phyloP scores from a whole-genome alignment of 2,113 vertebrate species.

The Oxyura jamaicensis region DNA sequence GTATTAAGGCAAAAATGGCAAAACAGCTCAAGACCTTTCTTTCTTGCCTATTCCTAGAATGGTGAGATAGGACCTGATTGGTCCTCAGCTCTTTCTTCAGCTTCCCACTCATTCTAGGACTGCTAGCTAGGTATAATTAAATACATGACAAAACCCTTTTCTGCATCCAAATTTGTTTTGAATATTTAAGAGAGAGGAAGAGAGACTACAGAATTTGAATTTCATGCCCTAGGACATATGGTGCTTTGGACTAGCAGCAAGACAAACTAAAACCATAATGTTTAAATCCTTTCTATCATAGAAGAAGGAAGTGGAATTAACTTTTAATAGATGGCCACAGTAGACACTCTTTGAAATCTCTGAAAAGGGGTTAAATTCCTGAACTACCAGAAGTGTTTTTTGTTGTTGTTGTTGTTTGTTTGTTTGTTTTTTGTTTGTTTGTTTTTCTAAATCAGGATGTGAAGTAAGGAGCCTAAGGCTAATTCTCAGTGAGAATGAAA shows the following conservation, averaged over 20 bases:
- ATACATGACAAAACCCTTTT: background rate
- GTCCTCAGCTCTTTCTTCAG: background rate
- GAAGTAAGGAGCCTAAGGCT: background rate
- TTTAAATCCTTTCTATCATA: background rate
- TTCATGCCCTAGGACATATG: rapidly evolving
- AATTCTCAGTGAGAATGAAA: background rate
- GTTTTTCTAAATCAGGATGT: background rate
- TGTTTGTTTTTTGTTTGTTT: no score
- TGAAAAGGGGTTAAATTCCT: background rate
- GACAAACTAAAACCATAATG: background rate
- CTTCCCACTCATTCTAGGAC: background rate
- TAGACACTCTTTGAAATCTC: background rate
- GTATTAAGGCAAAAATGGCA: background rate
- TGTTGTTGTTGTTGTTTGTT: background rate
- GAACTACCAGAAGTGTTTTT: background rate
- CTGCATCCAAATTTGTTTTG: background rate
- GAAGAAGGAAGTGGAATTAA: background rate
- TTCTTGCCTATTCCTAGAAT: background rate
- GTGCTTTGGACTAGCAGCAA: background rate
- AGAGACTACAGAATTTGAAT: background rate
- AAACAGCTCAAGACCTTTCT: background rate
- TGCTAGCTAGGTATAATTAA: background rate
- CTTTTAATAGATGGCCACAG: background rate
- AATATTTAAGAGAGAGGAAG: background rate
- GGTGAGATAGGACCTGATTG: background rate